Evolutionary conservation across 2,888 invertebrate genomes (phyloP).

Genomic region (Polymixis lichenea): DNA sequence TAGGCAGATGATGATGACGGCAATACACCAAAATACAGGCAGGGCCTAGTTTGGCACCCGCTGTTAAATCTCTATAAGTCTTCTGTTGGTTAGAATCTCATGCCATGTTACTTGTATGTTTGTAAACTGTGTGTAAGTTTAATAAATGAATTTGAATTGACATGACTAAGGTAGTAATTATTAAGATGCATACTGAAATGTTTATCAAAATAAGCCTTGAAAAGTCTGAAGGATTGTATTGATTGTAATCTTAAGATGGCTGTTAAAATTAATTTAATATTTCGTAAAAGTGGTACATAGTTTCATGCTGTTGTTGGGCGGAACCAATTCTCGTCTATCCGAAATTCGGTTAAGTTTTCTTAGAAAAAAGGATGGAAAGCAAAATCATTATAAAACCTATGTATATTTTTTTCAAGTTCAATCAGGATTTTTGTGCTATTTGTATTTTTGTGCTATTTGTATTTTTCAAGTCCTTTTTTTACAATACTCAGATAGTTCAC

Average conservation of each 20-base stretch:
- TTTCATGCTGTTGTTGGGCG: not conserved
- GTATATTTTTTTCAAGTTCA: not conserved
- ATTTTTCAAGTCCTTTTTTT: not conserved
- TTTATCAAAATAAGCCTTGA: not conserved
- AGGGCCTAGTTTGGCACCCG: no score
- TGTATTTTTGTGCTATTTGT: not conserved
- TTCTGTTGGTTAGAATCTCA: no score
- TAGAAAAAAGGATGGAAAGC: not conserved
- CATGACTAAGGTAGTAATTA: not conserved
- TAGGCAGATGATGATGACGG: no score
- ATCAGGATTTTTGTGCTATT: not conserved
- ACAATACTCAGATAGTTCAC: not conserved
- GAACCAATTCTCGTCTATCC: not conserved
- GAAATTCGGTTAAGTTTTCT: not conserved
- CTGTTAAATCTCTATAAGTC: no score
- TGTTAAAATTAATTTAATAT: not conserved
- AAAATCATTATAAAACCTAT: not conserved
- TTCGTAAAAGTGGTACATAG: not conserved
- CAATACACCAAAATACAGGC: no score
- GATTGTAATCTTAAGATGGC: not conserved
- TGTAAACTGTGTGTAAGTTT: no score
- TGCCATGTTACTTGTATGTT: no score
- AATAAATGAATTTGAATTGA: no score
- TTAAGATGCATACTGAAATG: not conserved
- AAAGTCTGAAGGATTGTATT: not conserved